A percentile compares a stretch with the other conserved stretches of the same genome.
phyloP scores from a whole-genome alignment of 2,888 invertebrate species.

The Hypselothyrea guttata region DNA sequence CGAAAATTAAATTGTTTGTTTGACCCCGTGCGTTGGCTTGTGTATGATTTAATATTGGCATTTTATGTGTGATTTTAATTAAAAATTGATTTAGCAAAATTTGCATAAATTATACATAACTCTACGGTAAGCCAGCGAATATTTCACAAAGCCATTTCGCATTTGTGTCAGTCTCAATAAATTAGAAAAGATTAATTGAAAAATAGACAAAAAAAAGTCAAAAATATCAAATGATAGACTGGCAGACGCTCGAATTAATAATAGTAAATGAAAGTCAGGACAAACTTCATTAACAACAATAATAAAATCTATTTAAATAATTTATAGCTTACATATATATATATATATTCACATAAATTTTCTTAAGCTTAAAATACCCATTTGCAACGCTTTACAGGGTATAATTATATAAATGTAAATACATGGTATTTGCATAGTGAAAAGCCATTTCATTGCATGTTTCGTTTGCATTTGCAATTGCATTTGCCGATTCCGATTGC shows the following conservation, averaged over 20 bases:
- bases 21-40: constrained; percentile 19
- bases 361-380: no score
- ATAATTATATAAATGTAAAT: constrained; percentile 26
- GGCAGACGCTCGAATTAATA: no score
- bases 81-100: constrained; percentile 73
- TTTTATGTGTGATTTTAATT: constrained; percentile 60
- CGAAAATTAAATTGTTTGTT: constrained; percentile 56
- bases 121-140: constrained; percentile 57
- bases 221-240: no score
- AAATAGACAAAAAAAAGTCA: constrained; percentile 39
- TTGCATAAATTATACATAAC: constrained; percentile 74
- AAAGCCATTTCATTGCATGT: constrained; percentile 20
- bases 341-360: neutral
- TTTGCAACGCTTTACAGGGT: neutral
- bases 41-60: neutral
- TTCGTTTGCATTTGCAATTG: constrained; percentile 27
- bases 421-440: constrained; percentile 10
- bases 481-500: constrained; percentile 24
- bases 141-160: constrained; percentile 35
- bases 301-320: no score
- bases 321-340: neutral
- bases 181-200: constrained; percentile 72
- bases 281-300: no score
- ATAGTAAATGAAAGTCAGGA: neutral
- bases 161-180: constrained; percentile 61